phyloP scores from a whole-genome alignment of 2,797 vertebrate genomes.

The Catostomus latipinnis region DNA sequence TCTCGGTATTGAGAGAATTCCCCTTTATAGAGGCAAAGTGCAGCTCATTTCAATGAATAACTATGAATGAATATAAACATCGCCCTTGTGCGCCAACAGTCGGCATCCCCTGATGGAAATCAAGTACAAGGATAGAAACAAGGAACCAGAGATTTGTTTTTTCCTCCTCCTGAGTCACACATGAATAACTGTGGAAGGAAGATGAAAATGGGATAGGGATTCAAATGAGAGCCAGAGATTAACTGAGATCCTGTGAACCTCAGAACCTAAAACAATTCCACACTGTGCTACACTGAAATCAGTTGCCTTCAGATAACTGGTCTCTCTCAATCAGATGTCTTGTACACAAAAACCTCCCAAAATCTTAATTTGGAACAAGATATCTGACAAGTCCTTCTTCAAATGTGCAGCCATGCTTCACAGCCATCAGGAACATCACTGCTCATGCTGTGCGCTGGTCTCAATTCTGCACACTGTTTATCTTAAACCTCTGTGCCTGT shows the following conservation, averaged over 20 bases:
- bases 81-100: constrained; percentile 11
- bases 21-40: constrained; percentile 28
- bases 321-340: background rate
- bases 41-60: constrained; percentile 44
- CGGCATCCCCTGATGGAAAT: constrained; percentile 29
- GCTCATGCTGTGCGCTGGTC: background rate
- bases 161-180: constrained; percentile 27
- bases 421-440: background rate
- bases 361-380: background rate
- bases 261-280: constrained; percentile 30
- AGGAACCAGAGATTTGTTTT: constrained; percentile 33
- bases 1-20: constrained; percentile 31
- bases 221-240: constrained; percentile 20
- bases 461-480: constrained; percentile 22
- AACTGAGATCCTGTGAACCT: constrained; percentile 28
- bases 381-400: background rate
- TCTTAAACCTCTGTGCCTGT: constrained; percentile 27
- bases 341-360: background rate
- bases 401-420: constrained; percentile 7
- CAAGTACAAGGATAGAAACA: constrained; percentile 33
- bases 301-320: background rate
- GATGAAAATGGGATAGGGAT: constrained; percentile 25
- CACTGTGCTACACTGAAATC: background rate
- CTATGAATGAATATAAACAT: constrained; percentile 40
- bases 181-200: constrained; percentile 3